Evolutionary conservation across 2,113 vertebrate species (phyloP), one percentile per base, ranked within the genome.

Genomic region (Macaca fascicularis): DNA sequence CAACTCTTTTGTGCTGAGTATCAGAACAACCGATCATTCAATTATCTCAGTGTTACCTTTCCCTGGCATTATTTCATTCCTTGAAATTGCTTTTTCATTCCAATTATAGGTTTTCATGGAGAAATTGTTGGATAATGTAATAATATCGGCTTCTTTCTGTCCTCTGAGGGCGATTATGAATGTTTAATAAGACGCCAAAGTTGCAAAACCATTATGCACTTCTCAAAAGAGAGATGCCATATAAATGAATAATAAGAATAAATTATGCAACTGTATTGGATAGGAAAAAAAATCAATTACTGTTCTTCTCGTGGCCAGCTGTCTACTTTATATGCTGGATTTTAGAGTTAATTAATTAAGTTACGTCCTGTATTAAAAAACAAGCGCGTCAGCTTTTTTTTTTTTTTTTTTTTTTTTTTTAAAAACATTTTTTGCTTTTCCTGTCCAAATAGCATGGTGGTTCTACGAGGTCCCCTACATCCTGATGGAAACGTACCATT

Each of bases 11-110:
- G 38, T 43, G 72, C 72, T 75, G 72, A 72, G 43, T 6, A 75
- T 75, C 72, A 7, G 38, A 25, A 75, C 43, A 43, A 5, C 38
- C 1, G 38, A 12, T 40, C 72, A 43, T 43, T 43, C 12, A 25
- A 43, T 43, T 43, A 43, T 43, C 72, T 3, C 11, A 22, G 38
- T 3, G 72, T 74, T 38, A 22, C 22, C 38, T 25, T 43, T 43
- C 10, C 5, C 69, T 25, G 40, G 72, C 38, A 10, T 27, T 25
- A 43, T 40, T 22, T 43, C 12, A 40, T 23, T 75, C 38, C 40
- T 23, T 55, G 5, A 80, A 95, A 75, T 97, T 70, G 95, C 76
- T 95, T 97, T 97, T 97, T 80, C 70, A 69, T 81, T n/a, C 70
- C 93, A 89, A 57, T 97, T 76, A 59, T 75, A 90, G 94, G 2